Evolutionary conservation across 2,113 vertebrate species (phyloP).

Genomic region (Nothoprocta perdicaria): DNA sequence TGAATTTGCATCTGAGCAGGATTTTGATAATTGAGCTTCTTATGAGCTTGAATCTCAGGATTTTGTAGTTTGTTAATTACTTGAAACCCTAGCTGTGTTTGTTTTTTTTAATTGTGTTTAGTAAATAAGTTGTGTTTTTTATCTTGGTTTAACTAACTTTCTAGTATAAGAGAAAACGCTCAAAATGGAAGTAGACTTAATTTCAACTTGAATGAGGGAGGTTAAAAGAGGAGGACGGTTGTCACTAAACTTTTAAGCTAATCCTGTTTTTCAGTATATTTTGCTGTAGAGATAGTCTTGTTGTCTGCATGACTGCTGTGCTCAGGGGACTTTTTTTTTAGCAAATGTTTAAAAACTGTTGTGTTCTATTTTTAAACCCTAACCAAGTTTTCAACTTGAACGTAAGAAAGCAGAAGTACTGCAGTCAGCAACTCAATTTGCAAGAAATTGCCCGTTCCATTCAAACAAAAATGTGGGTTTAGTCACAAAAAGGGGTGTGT

Average conservation of each 20-base stretch:
- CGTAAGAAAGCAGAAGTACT: neutral
- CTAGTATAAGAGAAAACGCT: neutral
- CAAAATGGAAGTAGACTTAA: neutral
- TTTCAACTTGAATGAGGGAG: neutral
- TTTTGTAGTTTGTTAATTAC: neutral
- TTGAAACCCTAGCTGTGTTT: neutral
- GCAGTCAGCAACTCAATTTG: neutral
- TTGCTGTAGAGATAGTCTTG: neutral
- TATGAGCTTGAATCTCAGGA: neutral
- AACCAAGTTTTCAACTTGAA: neutral
- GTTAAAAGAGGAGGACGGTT: neutral
- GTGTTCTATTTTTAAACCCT: neutral
- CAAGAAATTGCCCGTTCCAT: neutral
- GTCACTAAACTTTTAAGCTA: neutral
- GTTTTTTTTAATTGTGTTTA: neutral
- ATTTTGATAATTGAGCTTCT: neutral
- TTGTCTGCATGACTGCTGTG: neutral
- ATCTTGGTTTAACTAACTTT: neutral
- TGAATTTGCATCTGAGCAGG: neutral
- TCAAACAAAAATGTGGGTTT: neutral
- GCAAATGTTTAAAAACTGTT: neutral
- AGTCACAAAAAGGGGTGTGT: no score
- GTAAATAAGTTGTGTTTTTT: neutral
- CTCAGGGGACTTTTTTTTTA: neutral
- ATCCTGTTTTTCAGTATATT: neutral